Evolutionary conservation across 2,113 vertebrate genomes (phyloP).

Genomic region (Bothrops jararaca): DNA sequence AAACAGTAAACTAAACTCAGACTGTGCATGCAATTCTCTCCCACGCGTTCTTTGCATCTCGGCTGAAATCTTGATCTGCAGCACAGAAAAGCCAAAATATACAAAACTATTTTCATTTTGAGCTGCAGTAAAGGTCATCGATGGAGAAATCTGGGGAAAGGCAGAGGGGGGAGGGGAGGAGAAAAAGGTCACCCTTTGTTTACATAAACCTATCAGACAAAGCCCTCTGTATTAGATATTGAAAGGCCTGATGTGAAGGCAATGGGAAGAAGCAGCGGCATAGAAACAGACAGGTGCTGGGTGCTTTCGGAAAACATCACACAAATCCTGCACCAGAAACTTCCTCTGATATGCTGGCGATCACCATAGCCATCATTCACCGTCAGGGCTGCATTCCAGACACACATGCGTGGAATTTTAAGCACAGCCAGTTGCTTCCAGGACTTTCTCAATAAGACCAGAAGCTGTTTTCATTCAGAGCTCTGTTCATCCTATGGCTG

Average conservation of each 20-base stretch:
- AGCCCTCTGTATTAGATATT: background rate
- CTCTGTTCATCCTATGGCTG: background rate
- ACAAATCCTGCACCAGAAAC: background rate
- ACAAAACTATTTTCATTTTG: background rate
- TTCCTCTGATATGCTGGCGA: background rate
- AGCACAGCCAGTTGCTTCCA: background rate
- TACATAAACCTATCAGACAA: background rate
- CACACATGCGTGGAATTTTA: slow-evolving; percentile 5
- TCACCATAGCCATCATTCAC: background rate
- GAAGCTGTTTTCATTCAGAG: slow-evolving; percentile 17
- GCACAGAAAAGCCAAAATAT: slow-evolving; percentile 10
- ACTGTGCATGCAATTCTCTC: slow-evolving; percentile 12
- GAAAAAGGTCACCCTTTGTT: background rate
- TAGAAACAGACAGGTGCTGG: background rate
- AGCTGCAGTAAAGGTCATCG: background rate
- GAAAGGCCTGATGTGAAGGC: background rate
- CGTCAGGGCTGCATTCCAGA: background rate
- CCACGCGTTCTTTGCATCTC: slow-evolving; percentile 12
- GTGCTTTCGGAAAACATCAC: background rate
- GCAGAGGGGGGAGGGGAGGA: background rate
- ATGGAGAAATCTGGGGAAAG: background rate
- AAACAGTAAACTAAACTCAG: slow-evolving; percentile 11
- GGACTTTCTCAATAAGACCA: slow-evolving; percentile 6
- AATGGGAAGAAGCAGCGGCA: background rate
- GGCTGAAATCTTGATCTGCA: slow-evolving; percentile 1